Conservation (phyloP, 2,888 invertebrate genomes). For the Lepidochitona cinerea region DNA sequence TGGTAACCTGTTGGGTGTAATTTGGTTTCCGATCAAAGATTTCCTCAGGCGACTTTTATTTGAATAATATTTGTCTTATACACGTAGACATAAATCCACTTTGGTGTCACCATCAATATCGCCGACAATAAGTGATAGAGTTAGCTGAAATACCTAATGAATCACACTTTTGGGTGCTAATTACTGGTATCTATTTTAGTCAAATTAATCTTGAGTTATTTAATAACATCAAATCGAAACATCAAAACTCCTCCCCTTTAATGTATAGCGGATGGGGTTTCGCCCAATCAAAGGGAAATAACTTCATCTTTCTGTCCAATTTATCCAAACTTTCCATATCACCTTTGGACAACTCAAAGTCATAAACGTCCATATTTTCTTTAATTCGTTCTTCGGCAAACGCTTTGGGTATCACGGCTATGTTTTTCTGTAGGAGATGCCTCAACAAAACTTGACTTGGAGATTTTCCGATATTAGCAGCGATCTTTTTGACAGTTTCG, state of each 20-base stretch:
- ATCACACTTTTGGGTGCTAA: too few species aligned
- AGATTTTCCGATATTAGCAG: slow-evolving; percentile 38
- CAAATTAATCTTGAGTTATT: too few species aligned
- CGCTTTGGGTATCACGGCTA: slow-evolving; percentile 54
- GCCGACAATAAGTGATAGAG: too few species aligned
- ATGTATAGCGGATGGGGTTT: slow-evolving; percentile 46
- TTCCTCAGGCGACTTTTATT: too few species aligned
- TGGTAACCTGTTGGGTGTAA: too few species aligned
- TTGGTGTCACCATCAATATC: too few species aligned
- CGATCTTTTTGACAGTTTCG: slow-evolving; percentile 35
- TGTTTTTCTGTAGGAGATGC: slow-evolving; percentile 42
- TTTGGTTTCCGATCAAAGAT: too few species aligned
- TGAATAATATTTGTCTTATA: too few species aligned
- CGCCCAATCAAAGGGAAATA: slow-evolving; percentile 42
- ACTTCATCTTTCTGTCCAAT: slow-evolving; percentile 40
- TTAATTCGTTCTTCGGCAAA: slow-evolving; percentile 36
- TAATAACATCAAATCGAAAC: not conserved
- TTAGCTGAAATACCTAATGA: too few species aligned
- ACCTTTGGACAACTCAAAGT: slow-evolving; percentile 36
- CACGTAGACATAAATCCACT: too few species aligned
- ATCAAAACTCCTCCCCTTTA: slow-evolving; percentile 41
- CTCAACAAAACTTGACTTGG: slow-evolving; percentile 53
- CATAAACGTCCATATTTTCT: slow-evolving; percentile 47
- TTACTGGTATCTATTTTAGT: too few species aligned
- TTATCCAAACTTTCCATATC: slow-evolving; percentile 35